Percentiles rank a stretch among this genome's conserved stretches.
Evolutionary conservation across 2,113 vertebrate genomes (phyloP).

Genomic region (Trochalopteron elliotii): DNA sequence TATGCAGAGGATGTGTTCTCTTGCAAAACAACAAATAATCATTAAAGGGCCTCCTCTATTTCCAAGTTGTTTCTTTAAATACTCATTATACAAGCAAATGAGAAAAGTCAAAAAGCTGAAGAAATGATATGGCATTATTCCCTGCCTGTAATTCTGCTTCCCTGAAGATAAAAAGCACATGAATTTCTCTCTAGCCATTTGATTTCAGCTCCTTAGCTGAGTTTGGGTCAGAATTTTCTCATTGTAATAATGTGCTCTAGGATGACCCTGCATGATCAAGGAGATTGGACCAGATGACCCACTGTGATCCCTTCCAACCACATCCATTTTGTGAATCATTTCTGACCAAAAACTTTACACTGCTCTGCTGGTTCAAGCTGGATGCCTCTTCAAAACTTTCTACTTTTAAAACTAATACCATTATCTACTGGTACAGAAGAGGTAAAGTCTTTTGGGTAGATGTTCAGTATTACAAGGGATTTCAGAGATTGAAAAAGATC

Average conservation of each 20-base stretch:
- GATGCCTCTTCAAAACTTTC: background rate
- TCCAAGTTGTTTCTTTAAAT: conserved; percentile 4
- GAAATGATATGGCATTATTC: background rate
- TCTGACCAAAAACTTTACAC: background rate
- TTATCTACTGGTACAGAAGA: background rate
- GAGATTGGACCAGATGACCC: background rate
- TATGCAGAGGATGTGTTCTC: conserved; percentile 37
- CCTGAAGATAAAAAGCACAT: background rate
- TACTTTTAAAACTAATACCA: background rate
- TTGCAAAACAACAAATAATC: conserved; percentile 29
- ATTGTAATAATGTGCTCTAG: background rate
- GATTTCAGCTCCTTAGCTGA: background rate
- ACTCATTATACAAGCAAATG: conserved; percentile 3
- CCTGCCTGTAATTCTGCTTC: background rate
- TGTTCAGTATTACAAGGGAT: background rate
- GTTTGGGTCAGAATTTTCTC: background rate
- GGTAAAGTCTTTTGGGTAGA: background rate
- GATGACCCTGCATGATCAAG: background rate
- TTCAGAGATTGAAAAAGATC: background rate
- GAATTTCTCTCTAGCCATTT: background rate
- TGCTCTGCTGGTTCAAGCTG: background rate
- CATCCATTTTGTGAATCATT: background rate
- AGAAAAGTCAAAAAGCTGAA: conserved; percentile 8
- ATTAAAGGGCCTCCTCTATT: conserved; percentile 4
- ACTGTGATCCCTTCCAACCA: background rate